Conservation (phyloP, 2,888 invertebrate genomes). For the Zootermopsis nevadensis region DNA sequence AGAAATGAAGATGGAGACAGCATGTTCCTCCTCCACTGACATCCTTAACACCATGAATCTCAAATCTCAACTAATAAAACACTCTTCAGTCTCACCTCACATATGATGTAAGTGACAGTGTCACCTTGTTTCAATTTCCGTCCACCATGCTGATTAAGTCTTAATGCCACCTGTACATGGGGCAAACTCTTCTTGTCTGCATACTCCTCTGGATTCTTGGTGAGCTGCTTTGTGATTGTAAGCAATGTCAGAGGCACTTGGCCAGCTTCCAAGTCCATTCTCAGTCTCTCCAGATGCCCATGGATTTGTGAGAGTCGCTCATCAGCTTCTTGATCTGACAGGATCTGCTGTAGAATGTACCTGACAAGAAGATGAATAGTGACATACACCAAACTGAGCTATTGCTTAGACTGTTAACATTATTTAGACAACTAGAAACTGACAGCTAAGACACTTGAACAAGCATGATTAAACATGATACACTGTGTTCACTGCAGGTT, state of each 20-base stretch:
- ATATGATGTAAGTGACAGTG: slow-evolving; percentile 95
- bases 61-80: no score
- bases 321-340: slow-evolving; percentile 84
- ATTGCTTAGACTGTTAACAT: no score
- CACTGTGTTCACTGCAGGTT: no score
- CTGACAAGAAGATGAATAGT: slow-evolving; percentile 60
- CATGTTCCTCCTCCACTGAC: no score
- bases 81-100: slow-evolving; percentile 69
- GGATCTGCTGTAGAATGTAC: slow-evolving; percentile 83
- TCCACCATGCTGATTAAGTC: slow-evolving; percentile 76
- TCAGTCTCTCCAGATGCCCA: slow-evolving; percentile 79
- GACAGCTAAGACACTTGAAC: no score
- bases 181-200: slow-evolving; percentile 83
- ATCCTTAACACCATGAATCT: no score
- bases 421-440: no score
- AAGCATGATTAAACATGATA: no score
- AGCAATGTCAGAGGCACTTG: slow-evolving; percentile 80
- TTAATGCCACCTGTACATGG: slow-evolving; percentile 92
- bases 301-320: slow-evolving; percentile 88
- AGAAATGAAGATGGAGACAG: no score
- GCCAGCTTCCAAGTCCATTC: slow-evolving; percentile 76
- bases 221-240: slow-evolving; percentile 93
- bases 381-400: not conserved
- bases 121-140: slow-evolving; percentile 93
- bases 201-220: slow-evolving; percentile 94